phyloP scores from a whole-genome alignment of 2,888 invertebrate genomes.

The Tupiocoris notatus region DNA sequence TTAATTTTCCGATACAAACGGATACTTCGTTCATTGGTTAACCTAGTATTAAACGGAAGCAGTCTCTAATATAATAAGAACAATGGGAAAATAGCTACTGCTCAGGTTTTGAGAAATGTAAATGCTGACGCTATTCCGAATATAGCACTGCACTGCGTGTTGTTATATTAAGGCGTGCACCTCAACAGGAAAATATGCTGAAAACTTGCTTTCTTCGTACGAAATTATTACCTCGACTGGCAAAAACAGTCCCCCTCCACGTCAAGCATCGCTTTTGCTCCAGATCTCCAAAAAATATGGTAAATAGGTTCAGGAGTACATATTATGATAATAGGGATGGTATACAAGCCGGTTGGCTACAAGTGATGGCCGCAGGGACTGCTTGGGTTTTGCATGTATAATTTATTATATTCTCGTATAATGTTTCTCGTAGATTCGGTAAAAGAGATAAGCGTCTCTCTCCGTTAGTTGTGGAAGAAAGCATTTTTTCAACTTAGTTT shows the following conservation, averaged over 20 bases:
- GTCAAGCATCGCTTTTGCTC: not conserved
- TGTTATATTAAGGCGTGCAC: not conserved
- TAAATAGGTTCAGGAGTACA: slow-evolving; percentile 24
- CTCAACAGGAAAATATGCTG: not conserved
- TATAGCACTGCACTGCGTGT: too few relatives aligned
- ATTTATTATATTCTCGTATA: slow-evolving; percentile 36
- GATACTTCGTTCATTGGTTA: too few relatives aligned
- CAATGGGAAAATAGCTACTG: too few relatives aligned
- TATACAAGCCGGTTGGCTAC: slow-evolving; percentile 5
- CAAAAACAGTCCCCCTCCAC: not conserved
- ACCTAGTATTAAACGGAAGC: too few relatives aligned
- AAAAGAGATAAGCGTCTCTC: slow-evolving; percentile 10
- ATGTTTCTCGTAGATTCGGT: slow-evolving; percentile 22
- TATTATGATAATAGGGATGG: slow-evolving; percentile 25
- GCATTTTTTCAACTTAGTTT: slow-evolving; percentile 4
- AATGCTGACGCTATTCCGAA: too few relatives aligned
- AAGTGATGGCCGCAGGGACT: slow-evolving; percentile 2
- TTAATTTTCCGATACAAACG: too few relatives aligned
- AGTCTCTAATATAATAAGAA: too few relatives aligned
- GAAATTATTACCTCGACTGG: not conserved
- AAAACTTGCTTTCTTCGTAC: not conserved
- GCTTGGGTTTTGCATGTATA: slow-evolving; percentile 35
- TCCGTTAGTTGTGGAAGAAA: not conserved
- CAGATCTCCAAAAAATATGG: slow-evolving; percentile 24
- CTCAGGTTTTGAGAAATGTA: too few relatives aligned